Conservation (phyloP, 2,113 vertebrate genomes). For the Myrmecobius fasciatus region DNA sequence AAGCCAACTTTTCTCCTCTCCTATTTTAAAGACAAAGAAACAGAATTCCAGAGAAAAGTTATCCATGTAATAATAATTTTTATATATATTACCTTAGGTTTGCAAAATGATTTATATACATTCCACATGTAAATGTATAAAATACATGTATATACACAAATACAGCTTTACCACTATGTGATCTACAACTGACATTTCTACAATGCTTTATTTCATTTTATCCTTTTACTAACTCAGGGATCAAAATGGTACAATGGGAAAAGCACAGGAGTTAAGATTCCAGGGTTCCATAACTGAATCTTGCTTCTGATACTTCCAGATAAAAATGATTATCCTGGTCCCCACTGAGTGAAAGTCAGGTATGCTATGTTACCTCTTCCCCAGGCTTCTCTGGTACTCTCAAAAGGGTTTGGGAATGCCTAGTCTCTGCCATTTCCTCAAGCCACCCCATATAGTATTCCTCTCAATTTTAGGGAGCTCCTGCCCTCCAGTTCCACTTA, state of each 20-base stretch:
- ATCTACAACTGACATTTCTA: neutral
- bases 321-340: neutral
- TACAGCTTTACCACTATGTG: neutral
- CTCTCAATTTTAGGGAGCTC: neutral
- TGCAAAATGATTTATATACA: neutral
- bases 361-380: neutral
- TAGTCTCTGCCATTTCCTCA: neutral
- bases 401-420: neutral
- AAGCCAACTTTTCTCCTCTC: neutral
- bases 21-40: neutral
- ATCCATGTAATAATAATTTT: neutral
- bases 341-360: neutral
- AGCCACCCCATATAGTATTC: neutral
- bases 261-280: neutral
- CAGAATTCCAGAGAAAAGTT: neutral
- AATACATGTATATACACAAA: neutral
- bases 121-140: neutral
- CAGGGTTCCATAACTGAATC: neutral
- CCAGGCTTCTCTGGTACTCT: neutral
- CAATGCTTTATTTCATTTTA: neutral
- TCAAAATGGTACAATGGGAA: neutral
- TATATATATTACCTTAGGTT: neutral
- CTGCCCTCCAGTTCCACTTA: neutral
- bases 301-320: neutral
- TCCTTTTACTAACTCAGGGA: neutral